Conservation (phyloP, 1,140 invertebrate species). For the Aphelenchoides fujianensis region DNA sequence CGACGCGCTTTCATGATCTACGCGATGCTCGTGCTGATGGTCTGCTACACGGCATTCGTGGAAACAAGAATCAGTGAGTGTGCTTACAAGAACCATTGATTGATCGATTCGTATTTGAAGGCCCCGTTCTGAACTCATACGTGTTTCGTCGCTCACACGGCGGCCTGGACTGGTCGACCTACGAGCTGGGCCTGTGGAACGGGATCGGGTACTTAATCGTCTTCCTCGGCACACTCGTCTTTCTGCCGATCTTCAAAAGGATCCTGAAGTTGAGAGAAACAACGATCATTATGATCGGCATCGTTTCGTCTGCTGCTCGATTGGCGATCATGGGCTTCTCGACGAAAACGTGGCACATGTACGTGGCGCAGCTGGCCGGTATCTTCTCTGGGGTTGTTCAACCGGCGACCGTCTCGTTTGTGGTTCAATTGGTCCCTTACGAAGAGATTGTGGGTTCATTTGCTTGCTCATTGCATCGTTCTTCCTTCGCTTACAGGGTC, state of each 20-base stretch:
- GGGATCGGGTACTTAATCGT: conserved; percentile 41
- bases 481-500: too few species aligned
- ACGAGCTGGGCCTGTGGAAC: conserved; percentile 49
- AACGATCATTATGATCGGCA: conserved; percentile 44
- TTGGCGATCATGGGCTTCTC: conserved; percentile 38
- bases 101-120: conserved; percentile 18
- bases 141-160: conserved; percentile 42
- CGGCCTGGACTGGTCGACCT: conserved; percentile 35
- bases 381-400: conserved; percentile 44
- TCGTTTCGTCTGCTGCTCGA: conserved; percentile 26
- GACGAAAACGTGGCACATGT: conserved; percentile 39
- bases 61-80: conserved; percentile 47
- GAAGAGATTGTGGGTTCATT: too few species aligned
- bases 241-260: conserved; percentile 39
- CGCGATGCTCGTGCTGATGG: conserved; percentile 37
- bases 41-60: conserved; percentile 46
- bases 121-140: conserved; percentile 43
- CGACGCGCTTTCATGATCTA: conserved; percentile 46
- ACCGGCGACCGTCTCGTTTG: conserved; percentile 49
- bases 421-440: conserved; percentile 39
- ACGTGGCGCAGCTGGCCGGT: conserved; percentile 43
- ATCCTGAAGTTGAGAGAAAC: conserved; percentile 41
- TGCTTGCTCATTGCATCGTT: too few species aligned
- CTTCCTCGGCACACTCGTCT: conserved; percentile 41
- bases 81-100: neutral